phyloP scores from a whole-genome alignment of 2,113 vertebrate species.

The Clupea harengus region DNA sequence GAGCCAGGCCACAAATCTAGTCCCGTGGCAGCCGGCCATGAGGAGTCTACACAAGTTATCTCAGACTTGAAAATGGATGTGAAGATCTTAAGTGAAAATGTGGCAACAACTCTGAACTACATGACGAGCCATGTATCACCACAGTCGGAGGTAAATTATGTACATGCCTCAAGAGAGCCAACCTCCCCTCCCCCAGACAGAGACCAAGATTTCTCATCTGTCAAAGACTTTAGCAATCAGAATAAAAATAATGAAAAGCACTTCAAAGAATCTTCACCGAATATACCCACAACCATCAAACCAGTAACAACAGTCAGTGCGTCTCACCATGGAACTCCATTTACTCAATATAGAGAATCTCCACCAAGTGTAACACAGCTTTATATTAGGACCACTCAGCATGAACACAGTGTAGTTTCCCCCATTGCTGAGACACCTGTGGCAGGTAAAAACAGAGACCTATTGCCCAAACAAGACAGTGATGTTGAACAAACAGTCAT shows the following conservation, averaged over 20 bases:
- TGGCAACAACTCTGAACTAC: slow-evolving; percentile 19
- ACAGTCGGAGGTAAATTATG: background rate
- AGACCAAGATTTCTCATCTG: background rate
- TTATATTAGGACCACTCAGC: slow-evolving; percentile 33
- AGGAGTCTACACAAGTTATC: slow-evolving; percentile 20
- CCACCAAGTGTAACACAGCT: background rate
- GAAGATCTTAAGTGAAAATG: slow-evolving; percentile 20
- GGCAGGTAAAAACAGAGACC: slow-evolving; percentile 46
- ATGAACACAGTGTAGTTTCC: slow-evolving; percentile 45
- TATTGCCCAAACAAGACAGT: slow-evolving; percentile 27
- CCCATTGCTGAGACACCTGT: slow-evolving; percentile 61
- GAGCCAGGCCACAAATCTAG: slow-evolving; percentile 10
- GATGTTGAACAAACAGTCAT: slow-evolving; percentile 28
- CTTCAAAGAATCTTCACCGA: background rate
- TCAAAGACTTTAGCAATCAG: background rate
- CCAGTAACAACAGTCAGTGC: background rate
- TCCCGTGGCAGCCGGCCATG: slow-evolving; percentile 27
- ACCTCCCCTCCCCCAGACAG: background rate
- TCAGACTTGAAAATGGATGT: slow-evolving; percentile 32
- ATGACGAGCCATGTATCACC: slow-evolving; percentile 7
- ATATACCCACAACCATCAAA: background rate
- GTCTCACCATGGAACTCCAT: background rate
- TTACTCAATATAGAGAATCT: background rate
- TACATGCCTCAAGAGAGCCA: background rate
- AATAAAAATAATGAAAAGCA: background rate